Conservation (phyloP, 2,888 invertebrate genomes). For the Pristionchus mayeri region DNA sequence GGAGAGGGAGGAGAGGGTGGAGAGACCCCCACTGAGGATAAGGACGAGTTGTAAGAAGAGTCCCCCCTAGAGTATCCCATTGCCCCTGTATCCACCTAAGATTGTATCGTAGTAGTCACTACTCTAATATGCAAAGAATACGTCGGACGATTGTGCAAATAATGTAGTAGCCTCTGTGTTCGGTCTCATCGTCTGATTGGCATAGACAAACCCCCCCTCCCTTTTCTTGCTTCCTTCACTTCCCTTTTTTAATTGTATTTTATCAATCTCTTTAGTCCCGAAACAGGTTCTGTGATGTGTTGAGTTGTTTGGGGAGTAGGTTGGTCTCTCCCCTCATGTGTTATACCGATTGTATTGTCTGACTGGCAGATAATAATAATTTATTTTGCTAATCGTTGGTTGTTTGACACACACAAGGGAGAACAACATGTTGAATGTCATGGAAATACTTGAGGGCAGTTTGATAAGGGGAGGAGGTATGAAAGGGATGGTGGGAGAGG, state of each 20-base stretch:
- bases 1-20: constrained; percentile 57
- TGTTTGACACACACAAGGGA: neutral
- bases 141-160: constrained; percentile 47
- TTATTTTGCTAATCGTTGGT: constrained; percentile 7
- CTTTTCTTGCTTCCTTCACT: neutral
- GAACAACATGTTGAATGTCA: constrained; percentile 43
- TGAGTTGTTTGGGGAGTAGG: constrained; percentile 38
- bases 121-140: constrained; percentile 32
- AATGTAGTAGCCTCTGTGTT: constrained; percentile 17
- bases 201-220: neutral
- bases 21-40: constrained; percentile 65
- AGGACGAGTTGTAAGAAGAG: constrained; percentile 72
- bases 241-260: constrained; percentile 19
- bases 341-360: constrained; percentile 18
- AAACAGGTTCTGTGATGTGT: constrained; percentile 50
- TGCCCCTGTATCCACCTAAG: neutral
- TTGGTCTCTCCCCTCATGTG: constrained; percentile 33
- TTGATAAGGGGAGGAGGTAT: constrained; percentile 7
- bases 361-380: constrained; percentile 40
- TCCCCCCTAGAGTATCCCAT: constrained; percentile 28
- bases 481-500: constrained; percentile 13
- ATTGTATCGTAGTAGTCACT: neutral
- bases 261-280: constrained; percentile 48
- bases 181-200: neutral
- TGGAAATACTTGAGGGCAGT: constrained; percentile 36